Evolutionary conservation across 30 jellyfish, hydroid and myxozoan genomes (phyloP), one percentile per base, ranked within the genome.

Genomic region (Aurelia coerulea): DNA sequence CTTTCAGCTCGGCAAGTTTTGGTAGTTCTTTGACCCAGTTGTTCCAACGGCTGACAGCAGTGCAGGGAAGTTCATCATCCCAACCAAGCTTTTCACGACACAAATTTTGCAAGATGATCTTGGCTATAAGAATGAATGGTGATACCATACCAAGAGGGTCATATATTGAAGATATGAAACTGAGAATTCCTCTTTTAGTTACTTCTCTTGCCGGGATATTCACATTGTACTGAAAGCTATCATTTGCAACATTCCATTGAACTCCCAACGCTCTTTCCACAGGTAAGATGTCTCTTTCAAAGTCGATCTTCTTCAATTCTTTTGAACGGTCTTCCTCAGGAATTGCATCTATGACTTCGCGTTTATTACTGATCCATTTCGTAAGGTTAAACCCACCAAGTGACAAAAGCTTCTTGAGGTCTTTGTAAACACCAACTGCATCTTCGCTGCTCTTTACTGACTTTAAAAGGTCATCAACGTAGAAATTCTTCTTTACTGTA

Each of bases 241-340:
- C 92, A 2, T 54, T 23, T 19, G 69, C 78, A 4, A 59, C 33
- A 15, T 71, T 68, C 92, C 92, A 83, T 19, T 68, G 62, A 10
- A 83, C 5, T 1, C 92, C 92, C 82, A 70, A 42, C 3, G 92
- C 88, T 68, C 92, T 42, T 34, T 63, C 90, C 3, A 8, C 64
- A 2, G 90, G 90, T 1, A 80, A 54, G 2, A 41, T 33, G 84
- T 80, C 86, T 6, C 4, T 70, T 68, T 69, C 73, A 17, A 80
- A 49, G 23, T 80, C 90, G 1, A 80, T 11, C 56, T 54, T 67
- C 65, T 80, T 80, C 52, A 80, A 31, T 17, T 65, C 83, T 10
- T 66, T 66, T 14, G 90, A 46, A 46, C 5, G 51, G 31, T 80
- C 78, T 2, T 76, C n/a, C n/a, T n/a, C n/a, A n/a, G n/a, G n/a